Conservation (phyloP, 1,140 invertebrate genomes). For the Tyrophagus putrescentiae region DNA sequence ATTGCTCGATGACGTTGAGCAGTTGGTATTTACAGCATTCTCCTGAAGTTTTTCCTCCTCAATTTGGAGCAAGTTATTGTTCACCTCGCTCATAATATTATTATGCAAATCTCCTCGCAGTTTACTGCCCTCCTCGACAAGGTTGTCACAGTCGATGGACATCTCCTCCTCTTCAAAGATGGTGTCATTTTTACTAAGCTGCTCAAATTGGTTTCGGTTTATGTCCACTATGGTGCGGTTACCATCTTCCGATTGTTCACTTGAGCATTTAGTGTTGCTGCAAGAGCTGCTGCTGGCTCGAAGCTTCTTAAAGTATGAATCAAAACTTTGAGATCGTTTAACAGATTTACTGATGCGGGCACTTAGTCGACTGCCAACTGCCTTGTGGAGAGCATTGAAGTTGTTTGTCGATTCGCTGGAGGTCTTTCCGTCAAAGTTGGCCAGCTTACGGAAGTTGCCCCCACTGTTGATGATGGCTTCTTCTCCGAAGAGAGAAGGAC, state of each 20-base stretch:
- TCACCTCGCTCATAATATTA: background rate
- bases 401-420: background rate
- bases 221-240: conserved; percentile 1
- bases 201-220: background rate
- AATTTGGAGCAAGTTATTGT: background rate
- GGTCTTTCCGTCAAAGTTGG: conserved; percentile 1
- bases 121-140: background rate
- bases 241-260: background rate
- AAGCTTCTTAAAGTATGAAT: conserved; percentile 17
- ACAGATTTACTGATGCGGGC: conserved; percentile 2
- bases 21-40: too few species aligned
- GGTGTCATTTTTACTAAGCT: conserved; percentile 6
- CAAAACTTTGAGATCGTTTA: conserved; percentile 14
- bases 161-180: conserved; percentile 12
- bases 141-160: background rate
- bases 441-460: background rate
- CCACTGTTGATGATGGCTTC: background rate
- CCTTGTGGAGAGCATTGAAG: background rate
- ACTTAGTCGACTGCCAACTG: background rate
- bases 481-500: conserved; percentile 3
- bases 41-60: background rate
- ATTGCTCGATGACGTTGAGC: too few species aligned
- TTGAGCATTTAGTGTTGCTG: background rate
- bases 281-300: background rate
- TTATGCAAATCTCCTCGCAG: too few species aligned